Conservation (phyloP, 2,797 vertebrate species). For the Parauchenoglanis punctatus region DNA sequence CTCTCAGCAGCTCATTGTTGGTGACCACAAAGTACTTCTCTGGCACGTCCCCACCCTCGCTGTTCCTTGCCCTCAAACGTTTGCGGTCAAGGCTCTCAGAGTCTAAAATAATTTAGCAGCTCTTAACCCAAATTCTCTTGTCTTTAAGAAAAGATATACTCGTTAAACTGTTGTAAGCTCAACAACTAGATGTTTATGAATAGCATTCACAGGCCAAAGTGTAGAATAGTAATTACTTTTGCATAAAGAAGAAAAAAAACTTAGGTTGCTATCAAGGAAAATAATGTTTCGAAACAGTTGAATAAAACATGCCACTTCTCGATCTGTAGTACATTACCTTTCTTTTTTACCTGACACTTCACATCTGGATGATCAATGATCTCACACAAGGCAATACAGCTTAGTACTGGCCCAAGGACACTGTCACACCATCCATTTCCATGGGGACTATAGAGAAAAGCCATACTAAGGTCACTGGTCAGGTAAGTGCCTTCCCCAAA, state of each 20-base stretch:
- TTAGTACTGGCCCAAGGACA: constrained; percentile 85
- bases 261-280: neutral
- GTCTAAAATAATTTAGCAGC: constrained; percentile 71
- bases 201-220: neutral
- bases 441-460: constrained; percentile 94
- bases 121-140: neutral
- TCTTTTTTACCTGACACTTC: constrained; percentile 94
- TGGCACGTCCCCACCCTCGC: constrained; percentile 93
- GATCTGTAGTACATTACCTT: constrained; percentile 75
- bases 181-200: neutral
- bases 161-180: neutral
- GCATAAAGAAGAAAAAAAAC: neutral
- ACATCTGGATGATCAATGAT: constrained; percentile 98
- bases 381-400: constrained; percentile 94
- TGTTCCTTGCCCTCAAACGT: constrained; percentile 90
- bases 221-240: neutral
- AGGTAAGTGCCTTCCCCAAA: constrained; percentile 98
- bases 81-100: constrained; percentile 87
- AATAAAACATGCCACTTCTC: neutral
- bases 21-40: constrained; percentile 98
- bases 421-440: constrained; percentile 88
- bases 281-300: neutral
- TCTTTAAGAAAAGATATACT: neutral
- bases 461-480: constrained; percentile 97
- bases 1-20: constrained; percentile 92